Evolutionary conservation across 1,140 invertebrate species (phyloP).

Genomic region (Trachymyrmex cornetzi): DNA sequence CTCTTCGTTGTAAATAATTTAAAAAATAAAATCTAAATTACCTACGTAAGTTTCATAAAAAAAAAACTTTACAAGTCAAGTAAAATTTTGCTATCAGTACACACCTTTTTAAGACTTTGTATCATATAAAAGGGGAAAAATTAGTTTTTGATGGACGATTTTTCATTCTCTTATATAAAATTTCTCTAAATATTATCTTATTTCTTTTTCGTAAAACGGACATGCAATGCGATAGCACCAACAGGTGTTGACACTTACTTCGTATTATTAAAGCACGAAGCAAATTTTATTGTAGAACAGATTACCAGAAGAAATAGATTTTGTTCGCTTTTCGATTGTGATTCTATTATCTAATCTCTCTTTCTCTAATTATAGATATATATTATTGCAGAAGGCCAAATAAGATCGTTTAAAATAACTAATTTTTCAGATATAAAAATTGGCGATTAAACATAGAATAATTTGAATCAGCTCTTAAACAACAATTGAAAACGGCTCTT

Average conservation of each 20-base stretch:
- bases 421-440: conserved; percentile 39
- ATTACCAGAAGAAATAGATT: conserved; percentile 69
- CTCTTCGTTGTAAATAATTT: background rate
- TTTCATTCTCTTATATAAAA: conserved; percentile 58
- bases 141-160: conserved; percentile 49
- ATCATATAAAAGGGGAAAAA: conserved; percentile 24
- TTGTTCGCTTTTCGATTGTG: conserved; percentile 19
- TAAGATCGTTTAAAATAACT: conserved; percentile 30
- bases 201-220: conserved; percentile 31
- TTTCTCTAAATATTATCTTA: conserved; percentile 60
- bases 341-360: conserved; percentile 26
- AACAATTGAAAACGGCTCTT: background rate
- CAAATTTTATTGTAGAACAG: conserved; percentile 61
- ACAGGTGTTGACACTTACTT: background rate
- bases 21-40: background rate
- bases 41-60: background rate
- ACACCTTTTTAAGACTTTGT: conserved; percentile 30
- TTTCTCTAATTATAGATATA: conserved; percentile 28
- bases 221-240: conserved; percentile 33
- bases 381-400: background rate
- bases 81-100: conserved; percentile 42
- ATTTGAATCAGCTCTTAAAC: background rate
- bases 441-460: conserved; percentile 7
- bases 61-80: background rate
- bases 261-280: conserved; percentile 14